phyloP scores from a whole-genome alignment of 1,140 invertebrate species.

The Drosophila jambulina region DNA sequence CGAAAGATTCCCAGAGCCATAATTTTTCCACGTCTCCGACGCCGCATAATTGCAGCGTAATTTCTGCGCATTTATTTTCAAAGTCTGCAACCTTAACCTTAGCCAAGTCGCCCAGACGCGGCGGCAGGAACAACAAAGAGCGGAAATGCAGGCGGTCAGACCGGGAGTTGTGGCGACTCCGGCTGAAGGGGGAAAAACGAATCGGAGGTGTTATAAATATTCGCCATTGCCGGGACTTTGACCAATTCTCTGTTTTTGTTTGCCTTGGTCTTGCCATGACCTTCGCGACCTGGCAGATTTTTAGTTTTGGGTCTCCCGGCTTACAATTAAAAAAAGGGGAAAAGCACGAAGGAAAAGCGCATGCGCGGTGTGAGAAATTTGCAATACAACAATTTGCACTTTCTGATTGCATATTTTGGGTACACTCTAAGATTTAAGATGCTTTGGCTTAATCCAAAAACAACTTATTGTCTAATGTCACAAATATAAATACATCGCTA shows the following conservation, averaged over 20 bases:
- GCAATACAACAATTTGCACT: constrained; percentile 20
- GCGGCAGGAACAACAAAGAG: constrained; percentile 16
- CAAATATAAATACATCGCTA: no score
- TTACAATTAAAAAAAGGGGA: constrained; percentile 60
- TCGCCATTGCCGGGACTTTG: constrained; percentile 27
- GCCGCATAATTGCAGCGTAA: constrained; percentile 79
- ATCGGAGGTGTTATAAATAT: constrained; percentile 31
- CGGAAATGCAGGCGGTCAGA: constrained; percentile 32
- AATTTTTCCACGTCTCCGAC: constrained; percentile 75
- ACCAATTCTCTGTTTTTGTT: constrained; percentile 12
- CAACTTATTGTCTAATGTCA: no score
- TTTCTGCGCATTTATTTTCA: constrained; percentile 75
- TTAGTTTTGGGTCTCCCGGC: constrained; percentile 33
- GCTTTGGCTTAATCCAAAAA: neutral
- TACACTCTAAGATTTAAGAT: neutral
- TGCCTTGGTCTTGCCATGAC: constrained; percentile 26
- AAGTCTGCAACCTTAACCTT: constrained; percentile 75
- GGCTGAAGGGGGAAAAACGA: neutral
- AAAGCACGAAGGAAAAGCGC: neutral
- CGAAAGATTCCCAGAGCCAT: constrained; percentile 70
- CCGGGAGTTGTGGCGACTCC: neutral
- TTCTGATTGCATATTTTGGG: constrained; percentile 8
- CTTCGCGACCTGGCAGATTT: constrained; percentile 11
- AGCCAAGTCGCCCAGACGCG: constrained; percentile 21
- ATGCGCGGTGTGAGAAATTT: constrained; percentile 9